Percentiles rank a stretch among this genome's conserved stretches.
phyloP scores from a whole-genome alignment of 2,113 vertebrate species.

The Ivindomyrus marchei region DNA sequence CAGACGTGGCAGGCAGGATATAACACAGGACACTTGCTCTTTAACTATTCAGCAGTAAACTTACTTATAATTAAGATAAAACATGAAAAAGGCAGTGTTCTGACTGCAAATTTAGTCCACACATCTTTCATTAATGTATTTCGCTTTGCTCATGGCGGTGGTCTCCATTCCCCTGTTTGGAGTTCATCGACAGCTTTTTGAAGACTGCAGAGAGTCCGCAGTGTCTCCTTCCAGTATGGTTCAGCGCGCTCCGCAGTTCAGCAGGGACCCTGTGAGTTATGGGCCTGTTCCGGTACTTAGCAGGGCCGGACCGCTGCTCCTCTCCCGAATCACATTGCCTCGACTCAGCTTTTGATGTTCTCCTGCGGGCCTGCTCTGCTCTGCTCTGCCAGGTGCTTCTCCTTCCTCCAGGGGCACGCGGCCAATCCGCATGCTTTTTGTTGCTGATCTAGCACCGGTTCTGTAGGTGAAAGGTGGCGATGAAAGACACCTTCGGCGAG shows the following conservation, averaged over 20 bases:
- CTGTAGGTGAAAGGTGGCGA: background rate
- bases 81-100: background rate
- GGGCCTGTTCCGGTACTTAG: background rate
- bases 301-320: background rate
- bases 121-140: background rate
- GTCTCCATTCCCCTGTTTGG: background rate
- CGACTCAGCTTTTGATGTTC: constrained; percentile 8
- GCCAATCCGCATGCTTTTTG: background rate
- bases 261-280: background rate
- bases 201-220: background rate
- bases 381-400: background rate
- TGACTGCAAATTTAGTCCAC: background rate
- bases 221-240: background rate
- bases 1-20: background rate
- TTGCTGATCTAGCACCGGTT: background rate
- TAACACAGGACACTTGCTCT: background rate
- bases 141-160: background rate
- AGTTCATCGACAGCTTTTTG: background rate
- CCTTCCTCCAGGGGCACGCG: background rate
- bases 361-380: background rate
- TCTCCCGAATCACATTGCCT: background rate
- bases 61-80: background rate
- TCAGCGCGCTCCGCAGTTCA: background rate
- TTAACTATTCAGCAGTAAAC: background rate
- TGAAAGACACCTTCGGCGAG: background rate